Evolutionary conservation across 1,140 invertebrate genomes (phyloP).

Genomic region (Gryon sp.): DNA sequence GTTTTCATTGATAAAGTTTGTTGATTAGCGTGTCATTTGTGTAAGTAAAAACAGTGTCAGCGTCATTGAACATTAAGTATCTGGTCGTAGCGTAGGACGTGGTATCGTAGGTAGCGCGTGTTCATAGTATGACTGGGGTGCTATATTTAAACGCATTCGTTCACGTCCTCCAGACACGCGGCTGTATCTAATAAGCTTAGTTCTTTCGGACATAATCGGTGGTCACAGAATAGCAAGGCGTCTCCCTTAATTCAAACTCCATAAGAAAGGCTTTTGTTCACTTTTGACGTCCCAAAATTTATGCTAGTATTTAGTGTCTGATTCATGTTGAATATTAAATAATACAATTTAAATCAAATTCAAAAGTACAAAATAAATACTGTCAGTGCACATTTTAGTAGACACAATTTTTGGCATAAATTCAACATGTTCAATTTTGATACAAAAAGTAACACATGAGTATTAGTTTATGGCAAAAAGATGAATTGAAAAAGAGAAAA

Average conservation of each 20-base stretch:
- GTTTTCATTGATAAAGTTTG: conserved; percentile 40
- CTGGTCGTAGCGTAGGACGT: conserved; percentile 64
- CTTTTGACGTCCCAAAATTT: too few species aligned
- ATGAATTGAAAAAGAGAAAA: too few species aligned
- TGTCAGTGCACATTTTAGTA: too few species aligned
- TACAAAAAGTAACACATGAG: too few species aligned
- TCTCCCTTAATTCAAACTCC: conserved; percentile 19
- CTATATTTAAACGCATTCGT: conserved; percentile 71
- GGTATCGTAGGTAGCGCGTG: conserved; percentile 67
- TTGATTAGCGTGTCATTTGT: conserved; percentile 36
- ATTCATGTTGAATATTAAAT: background rate
- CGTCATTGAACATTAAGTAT: conserved; percentile 55
- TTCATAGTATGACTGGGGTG: conserved; percentile 66
- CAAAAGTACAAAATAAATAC: background rate
- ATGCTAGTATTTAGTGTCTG: background rate
- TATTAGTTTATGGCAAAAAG: too few species aligned
- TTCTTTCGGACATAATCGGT: conserved; percentile 41
- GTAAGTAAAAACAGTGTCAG: conserved; percentile 34
- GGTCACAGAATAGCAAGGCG: conserved; percentile 39
- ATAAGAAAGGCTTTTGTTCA: conserved; percentile 36
- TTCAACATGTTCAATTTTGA: too few species aligned
- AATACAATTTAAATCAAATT: background rate
- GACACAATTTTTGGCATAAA: too few species aligned
- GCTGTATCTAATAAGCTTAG: conserved; percentile 59
- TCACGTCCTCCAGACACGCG: conserved; percentile 61